These are phyloP conservation scores for Whitmania pigra DNA, from an alignment of 1,140 invertebrate genomes.

Conservation along the genomic window DNA sequence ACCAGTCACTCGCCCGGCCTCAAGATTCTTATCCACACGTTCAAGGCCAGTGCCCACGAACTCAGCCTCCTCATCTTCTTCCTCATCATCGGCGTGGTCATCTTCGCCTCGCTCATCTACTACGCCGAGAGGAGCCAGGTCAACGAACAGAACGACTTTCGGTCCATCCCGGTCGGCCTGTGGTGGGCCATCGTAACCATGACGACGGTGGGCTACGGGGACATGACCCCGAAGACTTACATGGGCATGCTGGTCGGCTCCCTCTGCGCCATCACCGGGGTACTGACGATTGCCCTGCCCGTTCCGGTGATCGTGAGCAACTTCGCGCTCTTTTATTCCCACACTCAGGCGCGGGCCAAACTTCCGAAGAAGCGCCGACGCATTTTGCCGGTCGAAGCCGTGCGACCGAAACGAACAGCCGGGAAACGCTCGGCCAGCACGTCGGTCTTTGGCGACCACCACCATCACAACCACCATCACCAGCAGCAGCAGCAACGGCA, in stretches of 20 bases:
- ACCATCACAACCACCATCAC: constrained; percentile 6
- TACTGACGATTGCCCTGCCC: constrained; percentile 76
- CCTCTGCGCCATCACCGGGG: constrained; percentile 72
- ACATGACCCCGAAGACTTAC: constrained; percentile 79
- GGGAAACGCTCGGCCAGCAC: constrained; percentile 10
- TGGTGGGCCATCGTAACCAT: constrained; percentile 49
- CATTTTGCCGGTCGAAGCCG: constrained; percentile 71
- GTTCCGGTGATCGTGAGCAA: constrained; percentile 87
- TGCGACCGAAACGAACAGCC: constrained; percentile 9
- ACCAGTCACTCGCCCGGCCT: constrained; percentile 62
- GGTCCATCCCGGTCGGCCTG: constrained; percentile 63
- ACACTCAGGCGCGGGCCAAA: constrained; percentile 76
- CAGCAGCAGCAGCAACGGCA: constrained; percentile 1
- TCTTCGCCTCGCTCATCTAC: constrained; percentile 97
- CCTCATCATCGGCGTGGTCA: constrained; percentile 69
- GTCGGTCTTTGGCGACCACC: neutral
- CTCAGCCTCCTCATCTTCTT: constrained; percentile 63
- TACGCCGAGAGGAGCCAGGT: constrained; percentile 90
- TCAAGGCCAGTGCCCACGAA: constrained; percentile 93
- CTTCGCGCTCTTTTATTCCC: constrained; percentile 83
- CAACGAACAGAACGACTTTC: constrained; percentile 95
- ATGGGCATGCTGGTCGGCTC: constrained; percentile 56
- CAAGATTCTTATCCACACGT: constrained; percentile 94
- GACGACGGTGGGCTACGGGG: constrained; percentile 59
- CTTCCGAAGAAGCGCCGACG: constrained; percentile 68